Conservation (phyloP, 64 coral and sea anemone genomes). For the Catalaphyllia jardinei region DNA sequence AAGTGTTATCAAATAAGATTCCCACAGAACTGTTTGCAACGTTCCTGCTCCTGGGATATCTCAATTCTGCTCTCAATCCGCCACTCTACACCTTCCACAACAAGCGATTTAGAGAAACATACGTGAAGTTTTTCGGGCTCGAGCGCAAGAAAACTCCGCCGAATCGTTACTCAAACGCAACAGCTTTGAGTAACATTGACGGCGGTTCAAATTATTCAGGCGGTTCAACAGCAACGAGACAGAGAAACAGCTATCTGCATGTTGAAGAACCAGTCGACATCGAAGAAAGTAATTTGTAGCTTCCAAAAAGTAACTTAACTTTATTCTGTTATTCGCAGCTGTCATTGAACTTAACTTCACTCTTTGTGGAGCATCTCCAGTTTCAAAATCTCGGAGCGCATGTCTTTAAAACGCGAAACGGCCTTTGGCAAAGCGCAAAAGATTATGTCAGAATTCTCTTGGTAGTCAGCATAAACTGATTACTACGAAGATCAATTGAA, state of each 20-base stretch:
- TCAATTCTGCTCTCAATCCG: slow-evolving; percentile 66
- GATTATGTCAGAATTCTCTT: no score
- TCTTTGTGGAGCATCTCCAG: no score
- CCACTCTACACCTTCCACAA: slow-evolving; percentile 57
- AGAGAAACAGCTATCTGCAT: neutral
- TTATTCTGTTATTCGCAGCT: no score
- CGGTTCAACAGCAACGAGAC: neutral
- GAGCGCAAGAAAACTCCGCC: neutral
- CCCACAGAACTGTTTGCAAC: neutral
- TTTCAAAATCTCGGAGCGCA: no score
- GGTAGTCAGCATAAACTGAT: no score
- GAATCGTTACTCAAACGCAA: slow-evolving; percentile 3
- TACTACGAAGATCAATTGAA: no score
- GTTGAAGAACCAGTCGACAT: neutral
- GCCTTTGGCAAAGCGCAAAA: no score
- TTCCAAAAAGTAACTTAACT: neutral
- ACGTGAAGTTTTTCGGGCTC: slow-evolving; percentile 17
- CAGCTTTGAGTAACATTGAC: neutral
- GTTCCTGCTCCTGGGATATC: slow-evolving; percentile 47
- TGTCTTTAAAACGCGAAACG: no score
- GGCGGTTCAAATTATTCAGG: neutral
- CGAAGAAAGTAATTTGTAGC: neutral
- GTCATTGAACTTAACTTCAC: no score
- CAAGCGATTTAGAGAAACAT: slow-evolving; percentile 53
- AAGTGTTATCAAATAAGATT: neutral